Evolutionary conservation across 2,888 invertebrate species (phyloP).

Genomic region (Amblyjoppa proteus): DNA sequence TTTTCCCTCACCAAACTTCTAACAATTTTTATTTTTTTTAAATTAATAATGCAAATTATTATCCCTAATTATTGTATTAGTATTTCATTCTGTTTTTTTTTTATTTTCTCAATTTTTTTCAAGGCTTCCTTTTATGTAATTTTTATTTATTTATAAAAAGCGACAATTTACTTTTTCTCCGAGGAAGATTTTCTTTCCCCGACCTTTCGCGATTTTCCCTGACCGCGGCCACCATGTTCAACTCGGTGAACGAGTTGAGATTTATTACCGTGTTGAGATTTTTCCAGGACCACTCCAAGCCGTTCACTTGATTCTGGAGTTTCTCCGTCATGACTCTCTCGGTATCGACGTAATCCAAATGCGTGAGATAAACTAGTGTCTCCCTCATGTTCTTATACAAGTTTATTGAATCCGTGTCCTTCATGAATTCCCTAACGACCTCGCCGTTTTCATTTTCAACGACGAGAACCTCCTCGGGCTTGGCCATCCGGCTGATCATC

Average conservation of each 20-base stretch:
- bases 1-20: no score
- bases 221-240: no score
- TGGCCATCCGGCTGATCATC: slow-evolving; percentile 99
- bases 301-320: slow-evolving; percentile 98
- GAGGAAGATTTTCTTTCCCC: no score
- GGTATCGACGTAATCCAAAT: slow-evolving; percentile 98
- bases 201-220: no score
- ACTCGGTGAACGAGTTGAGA: background rate
- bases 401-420: slow-evolving; percentile 99
- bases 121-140: no score
- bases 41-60: no score
- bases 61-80: no score
- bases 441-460: slow-evolving; percentile 99
- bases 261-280: slow-evolving; percentile 95
- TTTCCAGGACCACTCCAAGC: slow-evolving; percentile 99
- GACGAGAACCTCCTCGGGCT: slow-evolving; percentile 99
- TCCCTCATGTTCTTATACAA: slow-evolving; percentile 99
- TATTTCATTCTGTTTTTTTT: no score
- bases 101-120: no score
- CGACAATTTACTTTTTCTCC: no score
- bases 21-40: no score
- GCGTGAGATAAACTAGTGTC: slow-evolving; percentile 98
- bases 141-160: no score
- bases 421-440: slow-evolving; percentile 99
- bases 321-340: slow-evolving; percentile 99